phyloP scores from a whole-genome alignment of 1,140 invertebrate genomes.

The Phthorimaea operculella region DNA sequence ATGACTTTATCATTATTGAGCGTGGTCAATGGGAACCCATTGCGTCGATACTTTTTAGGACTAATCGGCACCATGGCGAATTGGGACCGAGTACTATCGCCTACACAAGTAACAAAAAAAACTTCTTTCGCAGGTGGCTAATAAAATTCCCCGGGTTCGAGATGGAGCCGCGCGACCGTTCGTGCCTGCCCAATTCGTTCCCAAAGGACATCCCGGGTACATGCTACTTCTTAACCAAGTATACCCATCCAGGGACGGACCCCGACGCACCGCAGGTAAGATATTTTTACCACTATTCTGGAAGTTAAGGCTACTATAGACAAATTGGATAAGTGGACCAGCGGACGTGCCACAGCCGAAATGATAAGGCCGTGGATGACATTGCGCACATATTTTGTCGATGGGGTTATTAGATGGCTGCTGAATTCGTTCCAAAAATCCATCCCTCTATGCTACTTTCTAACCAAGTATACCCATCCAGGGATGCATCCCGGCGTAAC shows the following conservation, averaged over 20 bases:
- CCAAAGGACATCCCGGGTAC: conserved; percentile 80
- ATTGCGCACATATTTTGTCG: too few relatives aligned
- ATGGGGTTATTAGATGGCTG: too few relatives aligned
- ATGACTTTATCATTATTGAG: too few relatives aligned
- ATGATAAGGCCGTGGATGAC: too few relatives aligned
- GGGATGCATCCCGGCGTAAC: conserved; percentile 68
- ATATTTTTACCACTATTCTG: neutral
- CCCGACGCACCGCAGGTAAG: conserved; percentile 66
- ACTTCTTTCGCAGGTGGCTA: conserved; percentile 73
- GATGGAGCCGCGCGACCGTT: conserved; percentile 78
- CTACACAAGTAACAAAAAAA: conserved; percentile 4
- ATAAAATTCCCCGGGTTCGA: conserved; percentile 80
- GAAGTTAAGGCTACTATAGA: neutral
- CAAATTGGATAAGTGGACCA: neutral
- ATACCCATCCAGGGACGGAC: conserved; percentile 77
- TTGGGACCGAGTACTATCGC: too few relatives aligned
- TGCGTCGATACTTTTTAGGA: too few relatives aligned
- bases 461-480: conserved; percentile 82
- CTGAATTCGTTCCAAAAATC: conserved; percentile 87
- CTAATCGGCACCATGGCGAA: too few relatives aligned
- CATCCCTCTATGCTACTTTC: conserved; percentile 85
- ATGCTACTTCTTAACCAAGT: conserved; percentile 87
- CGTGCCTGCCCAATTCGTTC: conserved; percentile 88
- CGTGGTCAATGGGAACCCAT: too few relatives aligned
- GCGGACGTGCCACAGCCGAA: too few relatives aligned